Percentiles rank a stretch among this genome's conserved stretches.
These are phyloP conservation scores for Sarcophaga variegata DNA, from an alignment of 2,888 invertebrate species.

Conservation along the genomic window DNA sequence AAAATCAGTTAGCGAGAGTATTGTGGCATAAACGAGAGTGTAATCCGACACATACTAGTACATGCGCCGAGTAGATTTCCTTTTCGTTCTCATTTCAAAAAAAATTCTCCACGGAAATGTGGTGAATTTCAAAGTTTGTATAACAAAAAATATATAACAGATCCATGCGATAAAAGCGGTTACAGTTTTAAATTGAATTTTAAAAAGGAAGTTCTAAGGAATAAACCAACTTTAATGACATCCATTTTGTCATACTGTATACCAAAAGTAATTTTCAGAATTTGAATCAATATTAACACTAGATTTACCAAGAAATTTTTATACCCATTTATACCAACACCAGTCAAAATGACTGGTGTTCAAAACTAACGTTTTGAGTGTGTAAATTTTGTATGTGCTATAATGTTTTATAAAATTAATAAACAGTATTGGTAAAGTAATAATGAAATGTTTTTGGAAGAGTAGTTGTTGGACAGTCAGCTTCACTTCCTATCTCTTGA, in stretches of 20 bases:
- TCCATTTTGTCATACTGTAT: neutral
- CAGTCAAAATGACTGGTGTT: too few relatives aligned
- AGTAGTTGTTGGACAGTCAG: too few relatives aligned
- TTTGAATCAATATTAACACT: neutral
- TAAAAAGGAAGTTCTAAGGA: neutral
- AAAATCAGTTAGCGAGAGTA: constrained; percentile 29
- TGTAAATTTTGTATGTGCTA: too few relatives aligned
- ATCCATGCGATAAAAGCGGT: constrained; percentile 11
- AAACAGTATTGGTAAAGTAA: too few relatives aligned
- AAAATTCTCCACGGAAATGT: constrained; percentile 59
- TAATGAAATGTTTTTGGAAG: too few relatives aligned
- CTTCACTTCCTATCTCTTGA: too few relatives aligned
- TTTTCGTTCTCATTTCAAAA: constrained; percentile 20
- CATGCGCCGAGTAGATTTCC: constrained; percentile 35
- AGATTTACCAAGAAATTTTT: too few relatives aligned
- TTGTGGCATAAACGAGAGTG: constrained; percentile 21
- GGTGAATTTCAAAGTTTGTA: constrained; percentile 32
- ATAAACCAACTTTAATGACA: neutral
- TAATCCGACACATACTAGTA: constrained; percentile 7
- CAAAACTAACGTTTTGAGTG: too few relatives aligned
- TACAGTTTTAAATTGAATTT: constrained; percentile 2
- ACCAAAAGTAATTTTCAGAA: neutral
- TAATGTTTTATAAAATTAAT: too few relatives aligned
- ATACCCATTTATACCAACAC: too few relatives aligned
- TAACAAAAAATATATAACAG: constrained; percentile 38